Conservation (phyloP, 2,113 vertebrate species). For the Nanger granti region DNA sequence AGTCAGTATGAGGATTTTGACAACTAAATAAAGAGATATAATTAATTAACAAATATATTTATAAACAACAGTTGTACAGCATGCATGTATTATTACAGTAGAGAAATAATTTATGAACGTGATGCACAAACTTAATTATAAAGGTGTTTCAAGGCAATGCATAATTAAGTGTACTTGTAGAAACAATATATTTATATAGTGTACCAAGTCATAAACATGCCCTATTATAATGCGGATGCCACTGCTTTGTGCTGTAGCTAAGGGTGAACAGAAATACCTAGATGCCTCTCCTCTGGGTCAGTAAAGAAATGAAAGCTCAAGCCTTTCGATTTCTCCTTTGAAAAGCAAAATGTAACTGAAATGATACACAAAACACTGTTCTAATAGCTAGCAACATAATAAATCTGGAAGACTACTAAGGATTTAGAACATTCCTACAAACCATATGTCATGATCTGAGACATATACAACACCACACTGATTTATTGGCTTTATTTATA, state of each 20-base stretch:
- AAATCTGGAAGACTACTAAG: constrained; percentile 42
- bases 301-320: constrained; percentile 12
- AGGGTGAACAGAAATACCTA: constrained; percentile 15
- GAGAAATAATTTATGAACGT: constrained; percentile 69
- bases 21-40: constrained; percentile 69
- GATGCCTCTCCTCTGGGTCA: neutral
- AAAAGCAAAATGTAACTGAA: constrained; percentile 47
- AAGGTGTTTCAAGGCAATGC: constrained; percentile 74
- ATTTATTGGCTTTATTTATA: constrained; percentile 53
- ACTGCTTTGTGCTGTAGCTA: constrained; percentile 32
- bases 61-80: constrained; percentile 60
- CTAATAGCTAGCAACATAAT: constrained; percentile 42
- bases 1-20: constrained; percentile 67
- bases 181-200: constrained; percentile 71
- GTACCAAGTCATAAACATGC: constrained; percentile 62
- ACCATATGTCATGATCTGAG: constrained; percentile 30
- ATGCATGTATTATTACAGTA: constrained; percentile 59
- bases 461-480: neutral
- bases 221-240: constrained; percentile 46
- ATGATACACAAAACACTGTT: constrained; percentile 43
- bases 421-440: constrained; percentile 26
- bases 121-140: constrained; percentile 71
- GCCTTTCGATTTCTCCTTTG: constrained; percentile 39
- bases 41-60: constrained; percentile 72
- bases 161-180: constrained; percentile 75